Conservation (phyloP, 2,888 invertebrate genomes). For the Atherix ibis region DNA sequence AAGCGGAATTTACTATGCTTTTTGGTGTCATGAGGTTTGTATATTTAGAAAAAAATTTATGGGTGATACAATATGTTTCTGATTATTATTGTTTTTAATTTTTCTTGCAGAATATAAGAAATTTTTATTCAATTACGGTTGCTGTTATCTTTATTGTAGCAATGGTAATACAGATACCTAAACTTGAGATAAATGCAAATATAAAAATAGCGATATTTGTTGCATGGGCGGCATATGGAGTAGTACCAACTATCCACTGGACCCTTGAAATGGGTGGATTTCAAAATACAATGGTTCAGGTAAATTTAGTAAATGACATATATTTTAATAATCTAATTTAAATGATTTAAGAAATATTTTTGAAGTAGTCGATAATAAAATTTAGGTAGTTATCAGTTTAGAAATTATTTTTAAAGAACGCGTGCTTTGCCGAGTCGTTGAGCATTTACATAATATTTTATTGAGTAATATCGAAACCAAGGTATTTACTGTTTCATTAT, state of each 20-base stretch:
- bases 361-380: no score
- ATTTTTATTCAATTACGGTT: slow-evolving; percentile 70
- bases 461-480: no score
- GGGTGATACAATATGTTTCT: background rate
- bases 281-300: slow-evolving; percentile 68
- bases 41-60: slow-evolving; percentile 1
- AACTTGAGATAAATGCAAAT: slow-evolving; percentile 49
- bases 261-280: slow-evolving; percentile 75
- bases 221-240: slow-evolving; percentile 76
- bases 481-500: no score
- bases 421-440: background rate
- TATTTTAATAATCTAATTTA: no score
- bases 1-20: slow-evolving; percentile 91
- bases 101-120: slow-evolving; percentile 57
- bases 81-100: background rate
- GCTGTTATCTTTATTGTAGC: slow-evolving; percentile 65
- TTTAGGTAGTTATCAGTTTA: no score
- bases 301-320: no score
- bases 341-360: no score
- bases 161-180: slow-evolving; percentile 64
- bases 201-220: slow-evolving; percentile 68
- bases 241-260: slow-evolving; percentile 87
- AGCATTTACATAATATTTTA: background rate
- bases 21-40: slow-evolving; percentile 84
- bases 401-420: no score